Percentiles rank a stretch among this genome's conserved stretches.
Evolutionary conservation across 1,140 invertebrate genomes (phyloP).

Genomic region (Eufriesea mexicana): DNA sequence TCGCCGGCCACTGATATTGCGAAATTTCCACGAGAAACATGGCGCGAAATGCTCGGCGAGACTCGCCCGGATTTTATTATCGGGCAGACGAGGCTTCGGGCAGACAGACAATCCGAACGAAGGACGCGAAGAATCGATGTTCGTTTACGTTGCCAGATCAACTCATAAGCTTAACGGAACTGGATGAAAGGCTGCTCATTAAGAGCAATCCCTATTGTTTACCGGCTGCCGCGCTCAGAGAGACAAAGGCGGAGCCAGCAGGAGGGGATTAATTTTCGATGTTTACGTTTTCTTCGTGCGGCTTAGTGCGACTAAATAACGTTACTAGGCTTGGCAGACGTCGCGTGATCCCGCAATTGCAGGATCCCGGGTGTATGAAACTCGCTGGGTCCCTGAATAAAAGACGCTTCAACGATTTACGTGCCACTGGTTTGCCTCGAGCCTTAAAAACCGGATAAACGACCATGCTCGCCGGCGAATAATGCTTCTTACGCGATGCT

Average conservation of each 20-base stretch:
- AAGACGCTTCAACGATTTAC: neutral
- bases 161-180: neutral
- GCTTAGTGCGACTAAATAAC: neutral
- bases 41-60: neutral
- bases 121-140: neutral
- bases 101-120: neutral
- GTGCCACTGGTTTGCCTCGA: no score
- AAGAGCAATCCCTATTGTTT: slow-evolving; percentile 18
- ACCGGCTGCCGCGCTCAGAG: neutral
- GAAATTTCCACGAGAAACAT: neutral
- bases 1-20: neutral
- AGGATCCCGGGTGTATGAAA: neutral
- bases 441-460: slow-evolving; percentile 2
- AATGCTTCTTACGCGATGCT: neutral
- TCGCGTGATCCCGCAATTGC: neutral
- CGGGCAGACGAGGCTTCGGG: no score
- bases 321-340: neutral
- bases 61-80: no score
- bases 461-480: neutral
- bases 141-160: neutral
- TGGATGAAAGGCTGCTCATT: slow-evolving; percentile 1
- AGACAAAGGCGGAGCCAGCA: neutral
- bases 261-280: slow-evolving; percentile 29
- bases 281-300: slow-evolving; percentile 12
- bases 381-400: neutral